Conservation (phyloP, 2,888 invertebrate species). For the Steinernema carpocapsae region DNA sequence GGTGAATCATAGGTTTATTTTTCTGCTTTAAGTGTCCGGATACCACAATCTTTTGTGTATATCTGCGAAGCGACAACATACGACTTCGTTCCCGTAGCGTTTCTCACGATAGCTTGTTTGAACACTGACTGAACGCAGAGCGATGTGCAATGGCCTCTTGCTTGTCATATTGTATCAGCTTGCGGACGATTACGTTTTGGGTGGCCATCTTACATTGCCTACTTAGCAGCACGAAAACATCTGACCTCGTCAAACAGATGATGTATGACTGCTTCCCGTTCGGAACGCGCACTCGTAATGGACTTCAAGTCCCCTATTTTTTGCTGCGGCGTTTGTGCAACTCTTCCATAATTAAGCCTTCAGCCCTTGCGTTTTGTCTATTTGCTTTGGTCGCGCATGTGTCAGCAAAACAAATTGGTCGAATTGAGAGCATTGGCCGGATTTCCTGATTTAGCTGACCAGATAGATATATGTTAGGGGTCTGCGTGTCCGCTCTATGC, state of each 20-base stretch:
- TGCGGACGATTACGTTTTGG: conserved; percentile 11
- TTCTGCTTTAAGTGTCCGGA: background rate
- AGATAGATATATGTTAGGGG: background rate
- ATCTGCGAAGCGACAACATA: background rate
- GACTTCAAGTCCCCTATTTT: background rate
- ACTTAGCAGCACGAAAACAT: conserved; percentile 14
- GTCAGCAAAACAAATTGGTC: conserved; percentile 28
- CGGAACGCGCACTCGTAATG: background rate
- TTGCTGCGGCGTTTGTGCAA: background rate
- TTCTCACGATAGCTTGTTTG: conserved; percentile 24
- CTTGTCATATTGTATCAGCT: conserved; percentile 35
- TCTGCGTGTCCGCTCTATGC: background rate
- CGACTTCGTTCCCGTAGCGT: conserved; percentile 1
- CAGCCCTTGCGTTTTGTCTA: background rate
- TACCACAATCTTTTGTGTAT: conserved; percentile 18
- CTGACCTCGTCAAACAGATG: conserved; percentile 2
- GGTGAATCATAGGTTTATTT: conserved; percentile 26
- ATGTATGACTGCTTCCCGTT: background rate
- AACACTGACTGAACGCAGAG: conserved; percentile 11
- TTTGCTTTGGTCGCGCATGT: conserved; percentile 17
- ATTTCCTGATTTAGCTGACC: conserved; percentile 34
- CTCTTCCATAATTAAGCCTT: background rate
- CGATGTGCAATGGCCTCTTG: conserved; percentile 7
- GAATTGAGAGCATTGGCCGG: background rate
- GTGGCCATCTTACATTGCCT: conserved; percentile 24